Evolutionary conservation across 2,113 vertebrate genomes (phyloP).

Genomic region (Pelobates fuscus): DNA sequence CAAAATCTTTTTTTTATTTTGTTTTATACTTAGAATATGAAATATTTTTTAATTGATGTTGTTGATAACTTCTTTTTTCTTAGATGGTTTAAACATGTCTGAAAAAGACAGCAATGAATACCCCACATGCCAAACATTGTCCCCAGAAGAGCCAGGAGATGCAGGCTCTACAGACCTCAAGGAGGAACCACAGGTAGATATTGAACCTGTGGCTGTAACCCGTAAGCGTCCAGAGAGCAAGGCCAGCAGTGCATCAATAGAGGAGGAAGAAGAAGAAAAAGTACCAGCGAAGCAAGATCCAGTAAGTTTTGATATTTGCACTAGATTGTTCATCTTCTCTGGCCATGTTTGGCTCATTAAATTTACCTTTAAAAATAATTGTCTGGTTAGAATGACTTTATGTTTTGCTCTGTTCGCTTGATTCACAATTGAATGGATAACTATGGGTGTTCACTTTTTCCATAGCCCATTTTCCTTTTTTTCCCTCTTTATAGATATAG

Average conservation of each 20-base stretch:
- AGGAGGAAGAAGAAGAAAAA: slow-evolving; percentile 36
- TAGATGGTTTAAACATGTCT: slow-evolving; percentile 66
- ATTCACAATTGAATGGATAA: no score
- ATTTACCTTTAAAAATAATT: no score
- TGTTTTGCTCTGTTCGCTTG: no score
- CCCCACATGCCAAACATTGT: slow-evolving; percentile 41
- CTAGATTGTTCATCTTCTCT: no score
- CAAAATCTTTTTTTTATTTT: no score
- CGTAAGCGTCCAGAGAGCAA: slow-evolving; percentile 81
- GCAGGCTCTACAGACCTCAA: not conserved
- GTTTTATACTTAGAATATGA: no score
- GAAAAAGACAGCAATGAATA: slow-evolving; percentile 57
- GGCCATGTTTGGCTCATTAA: no score
- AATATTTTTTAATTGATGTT: no score
- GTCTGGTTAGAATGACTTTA: no score
- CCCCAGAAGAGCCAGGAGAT: not conserved
- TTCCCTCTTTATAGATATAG: no score
- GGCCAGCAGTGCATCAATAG: slow-evolving; percentile 50
- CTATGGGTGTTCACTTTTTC: no score
- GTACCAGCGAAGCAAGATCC: not conserved
- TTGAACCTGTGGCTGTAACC: slow-evolving; percentile 71
- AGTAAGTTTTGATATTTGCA: slow-evolving; percentile 1
- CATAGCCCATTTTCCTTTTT: no score
- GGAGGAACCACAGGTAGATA: slow-evolving; percentile 52
- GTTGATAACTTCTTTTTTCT: slow-evolving; percentile 35